Conservation (phyloP, 1,140 invertebrate species). For the Drosophila carrolli region DNA sequence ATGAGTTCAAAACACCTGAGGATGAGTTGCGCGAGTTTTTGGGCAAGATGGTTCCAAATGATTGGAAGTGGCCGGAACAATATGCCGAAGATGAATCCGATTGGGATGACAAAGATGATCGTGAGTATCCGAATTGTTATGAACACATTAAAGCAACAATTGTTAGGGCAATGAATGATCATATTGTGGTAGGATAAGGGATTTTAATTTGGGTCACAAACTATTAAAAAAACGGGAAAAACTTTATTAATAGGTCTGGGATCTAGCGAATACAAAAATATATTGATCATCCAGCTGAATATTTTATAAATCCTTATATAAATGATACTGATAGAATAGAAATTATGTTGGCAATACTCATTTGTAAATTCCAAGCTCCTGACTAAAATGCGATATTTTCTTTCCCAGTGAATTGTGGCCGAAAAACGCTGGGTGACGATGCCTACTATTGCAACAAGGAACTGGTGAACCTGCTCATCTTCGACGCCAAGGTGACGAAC, state of each 20-base stretch:
- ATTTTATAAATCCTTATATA: too few species aligned
- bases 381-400: neutral
- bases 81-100: slow-evolving; percentile 84
- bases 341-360: too few species aligned
- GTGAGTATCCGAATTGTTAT: slow-evolving; percentile 21
- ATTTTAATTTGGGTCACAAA: too few species aligned
- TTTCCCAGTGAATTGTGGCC: slow-evolving; percentile 86
- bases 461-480: slow-evolving; percentile 92
- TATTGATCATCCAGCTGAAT: too few species aligned
- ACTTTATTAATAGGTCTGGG: too few species aligned
- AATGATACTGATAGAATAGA: neutral
- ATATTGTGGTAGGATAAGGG: too few species aligned
- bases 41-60: slow-evolving; percentile 86
- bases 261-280: too few species aligned
- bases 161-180: too few species aligned
- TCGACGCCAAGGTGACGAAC: slow-evolving; percentile 93
- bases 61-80: slow-evolving; percentile 87
- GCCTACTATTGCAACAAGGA: slow-evolving; percentile 94
- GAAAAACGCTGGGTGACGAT: slow-evolving; percentile 87
- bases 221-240: too few species aligned
- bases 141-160: too few species aligned
- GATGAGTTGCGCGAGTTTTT: slow-evolving; percentile 91
- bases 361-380: too few species aligned
- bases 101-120: slow-evolving; percentile 65
- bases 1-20: slow-evolving; percentile 90